These are phyloP conservation scores for Tiliacea citrago DNA, from an alignment of 2,888 invertebrate species.

Conservation along the genomic window DNA sequence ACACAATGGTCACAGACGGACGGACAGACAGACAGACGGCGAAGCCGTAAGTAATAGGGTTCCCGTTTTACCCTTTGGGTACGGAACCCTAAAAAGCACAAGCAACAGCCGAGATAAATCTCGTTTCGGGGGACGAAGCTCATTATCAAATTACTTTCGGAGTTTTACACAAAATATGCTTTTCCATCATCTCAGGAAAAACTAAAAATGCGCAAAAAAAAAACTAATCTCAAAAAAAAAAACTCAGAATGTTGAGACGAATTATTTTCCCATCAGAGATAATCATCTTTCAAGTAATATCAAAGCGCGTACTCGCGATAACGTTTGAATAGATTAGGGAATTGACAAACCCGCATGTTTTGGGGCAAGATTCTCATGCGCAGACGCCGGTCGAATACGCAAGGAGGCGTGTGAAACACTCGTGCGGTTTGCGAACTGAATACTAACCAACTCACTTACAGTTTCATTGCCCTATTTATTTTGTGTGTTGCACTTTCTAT, in stretches of 20 bases:
- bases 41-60: too few species aligned
- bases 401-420: conserved; percentile 84
- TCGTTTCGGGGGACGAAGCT: neutral
- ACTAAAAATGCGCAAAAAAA: too few species aligned
- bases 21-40: too few species aligned
- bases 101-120: neutral
- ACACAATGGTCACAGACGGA: too few species aligned
- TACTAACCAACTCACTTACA: conserved; percentile 72
- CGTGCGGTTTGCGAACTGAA: conserved; percentile 84
- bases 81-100: neutral
- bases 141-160: neutral
- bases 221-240: too few species aligned
- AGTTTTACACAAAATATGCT: too few species aligned
- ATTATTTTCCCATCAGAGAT: conserved; percentile 18
- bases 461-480: conserved; percentile 84
- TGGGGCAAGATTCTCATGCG: conserved; percentile 80
- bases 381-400: conserved; percentile 79
- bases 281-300: conserved; percentile 3
- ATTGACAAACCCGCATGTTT: conserved; percentile 73
- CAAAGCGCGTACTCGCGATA: conserved; percentile 24
- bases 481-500: conserved; percentile 66
- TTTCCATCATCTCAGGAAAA: too few species aligned
- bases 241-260: neutral
- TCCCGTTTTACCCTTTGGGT: too few species aligned
- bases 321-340: conserved; percentile 45